Evolutionary conservation across 2,888 invertebrate species (phyloP), one percentile per base, ranked within the genome.

Genomic region (Andrena bicolor): DNA sequence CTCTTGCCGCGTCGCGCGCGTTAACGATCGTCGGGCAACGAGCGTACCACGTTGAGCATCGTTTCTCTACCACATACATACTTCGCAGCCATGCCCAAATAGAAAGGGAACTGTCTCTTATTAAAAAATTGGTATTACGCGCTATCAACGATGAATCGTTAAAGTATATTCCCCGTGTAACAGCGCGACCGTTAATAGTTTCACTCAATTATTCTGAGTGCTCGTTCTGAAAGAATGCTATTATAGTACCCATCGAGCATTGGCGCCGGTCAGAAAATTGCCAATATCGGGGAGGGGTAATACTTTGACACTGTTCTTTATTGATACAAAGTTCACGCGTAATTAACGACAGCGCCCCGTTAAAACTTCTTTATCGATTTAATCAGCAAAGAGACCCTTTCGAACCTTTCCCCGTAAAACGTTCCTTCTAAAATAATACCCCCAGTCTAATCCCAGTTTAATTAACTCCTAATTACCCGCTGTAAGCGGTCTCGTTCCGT

Each of bases 141-240:
- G 26, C 8, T n/a, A 72, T 20, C 53, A 60, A 49, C 64, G 41
- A 41, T 10, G 70, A 48, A 64, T 35, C 23, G 51, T 58, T 60
- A 51, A 48, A 61, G 26, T 48, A n/a, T 56, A 28, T 30, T 6
- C 16, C 41, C 48, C 26, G 35, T 49, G 66, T 51, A 53, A 41
- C 58, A 53, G 69, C 49, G 32, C 8, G 32, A 2, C 32, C 32
- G 20, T 75, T 78, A 82, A 83, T 72, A 68, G 26, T 53, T 72
- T 82, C 30, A 73, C 53, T 51, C 60, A 58, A 83, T 82, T 82
- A 77, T 64, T 49, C 56, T 71, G 71, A 80, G 76, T 83, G 77
- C 71, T 68, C 66, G 35, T 51, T 58, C 63, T 16, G 53, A 60
- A 74, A 63, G 41, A 63, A 53, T 48, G 32, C 51, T 53, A 77